These are phyloP conservation scores for Tinamus major DNA, from an alignment of 2,797 vertebrate species.

Conservation along the genomic window DNA sequence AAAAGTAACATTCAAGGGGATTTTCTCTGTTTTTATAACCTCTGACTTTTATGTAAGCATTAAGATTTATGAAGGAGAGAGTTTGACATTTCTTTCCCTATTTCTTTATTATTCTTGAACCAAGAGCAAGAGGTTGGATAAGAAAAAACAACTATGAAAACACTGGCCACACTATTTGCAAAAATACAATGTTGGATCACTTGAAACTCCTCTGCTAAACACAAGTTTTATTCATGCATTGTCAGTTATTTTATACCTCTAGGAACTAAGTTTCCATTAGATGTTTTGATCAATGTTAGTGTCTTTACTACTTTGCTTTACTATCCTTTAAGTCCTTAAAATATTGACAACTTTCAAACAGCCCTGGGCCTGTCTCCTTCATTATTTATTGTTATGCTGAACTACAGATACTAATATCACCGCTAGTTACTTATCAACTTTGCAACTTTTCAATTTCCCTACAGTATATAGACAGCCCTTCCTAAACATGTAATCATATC, in stretches of 20 bases:
- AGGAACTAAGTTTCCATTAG: not conserved
- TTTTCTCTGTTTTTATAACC: not conserved
- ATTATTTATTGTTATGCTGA: not conserved
- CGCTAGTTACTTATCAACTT: not conserved
- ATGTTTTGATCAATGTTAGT: not conserved
- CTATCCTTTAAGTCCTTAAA: not conserved
- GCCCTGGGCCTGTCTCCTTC: not conserved
- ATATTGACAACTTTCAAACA: not conserved
- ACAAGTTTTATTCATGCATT: not conserved
- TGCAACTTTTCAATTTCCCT: conserved; percentile 19
- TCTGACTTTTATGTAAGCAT: not conserved
- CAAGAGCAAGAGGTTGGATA: not conserved
- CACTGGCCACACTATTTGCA: not conserved
- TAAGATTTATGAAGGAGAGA: not conserved
- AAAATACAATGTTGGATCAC: not conserved
- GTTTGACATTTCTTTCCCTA: not conserved
- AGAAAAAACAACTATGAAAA: not conserved
- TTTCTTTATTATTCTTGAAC: not conserved
- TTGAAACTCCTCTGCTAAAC: not conserved
- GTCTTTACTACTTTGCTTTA: not conserved
- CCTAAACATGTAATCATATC: conserved; percentile 69
- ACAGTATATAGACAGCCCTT: not conserved
- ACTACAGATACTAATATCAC: not conserved
- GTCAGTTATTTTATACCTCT: not conserved
- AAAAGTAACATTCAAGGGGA: not conserved